These are phyloP conservation scores for Apamea anceps DNA, from an alignment of 2,888 invertebrate genomes.

Conservation along the genomic window DNA sequence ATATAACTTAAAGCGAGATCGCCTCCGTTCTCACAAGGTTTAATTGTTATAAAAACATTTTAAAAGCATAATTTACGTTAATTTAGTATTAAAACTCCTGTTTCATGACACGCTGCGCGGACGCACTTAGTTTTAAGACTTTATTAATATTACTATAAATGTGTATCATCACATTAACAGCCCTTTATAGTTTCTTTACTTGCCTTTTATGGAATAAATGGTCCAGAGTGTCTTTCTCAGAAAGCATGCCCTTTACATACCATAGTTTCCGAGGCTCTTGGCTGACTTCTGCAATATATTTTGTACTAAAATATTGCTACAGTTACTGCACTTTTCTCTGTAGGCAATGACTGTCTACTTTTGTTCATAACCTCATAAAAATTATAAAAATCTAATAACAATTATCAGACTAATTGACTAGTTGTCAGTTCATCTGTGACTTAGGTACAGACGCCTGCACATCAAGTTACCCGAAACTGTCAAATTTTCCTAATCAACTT, in stretches of 20 bases:
- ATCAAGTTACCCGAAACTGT: too few relatives aligned
- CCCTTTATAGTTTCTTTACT: conserved; percentile 20
- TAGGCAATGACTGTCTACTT: too few relatives aligned
- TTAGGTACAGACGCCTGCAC: not conserved
- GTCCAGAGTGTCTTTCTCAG: conserved; percentile 11
- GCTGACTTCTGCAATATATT: not conserved
- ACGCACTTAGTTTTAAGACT: conserved; percentile 22
- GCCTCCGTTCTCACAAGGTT: conserved; percentile 27
- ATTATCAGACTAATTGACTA: too few relatives aligned
- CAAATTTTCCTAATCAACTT: too few relatives aligned
- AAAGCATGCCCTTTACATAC: conserved; percentile 5
- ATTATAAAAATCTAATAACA: too few relatives aligned
- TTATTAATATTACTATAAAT: conserved; percentile 27
- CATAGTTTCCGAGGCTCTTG: not conserved
- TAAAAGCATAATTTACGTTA: conserved; percentile 38
- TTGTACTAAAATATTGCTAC: too few relatives aligned
- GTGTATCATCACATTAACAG: conserved; percentile 19
- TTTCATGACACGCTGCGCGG: conserved; percentile 6
- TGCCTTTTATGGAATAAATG: conserved; percentile 26
- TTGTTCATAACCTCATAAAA: not conserved
- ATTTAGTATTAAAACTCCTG: conserved; percentile 38
- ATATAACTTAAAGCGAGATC: conserved; percentile 8
- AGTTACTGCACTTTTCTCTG: too few relatives aligned
- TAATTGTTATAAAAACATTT: conserved; percentile 42
- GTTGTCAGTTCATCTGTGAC: too few relatives aligned